Evolutionary conservation across 2,888 invertebrate genomes (phyloP), one percentile per base, ranked within the genome.

Genomic region (Trachelus stipa): DNA sequence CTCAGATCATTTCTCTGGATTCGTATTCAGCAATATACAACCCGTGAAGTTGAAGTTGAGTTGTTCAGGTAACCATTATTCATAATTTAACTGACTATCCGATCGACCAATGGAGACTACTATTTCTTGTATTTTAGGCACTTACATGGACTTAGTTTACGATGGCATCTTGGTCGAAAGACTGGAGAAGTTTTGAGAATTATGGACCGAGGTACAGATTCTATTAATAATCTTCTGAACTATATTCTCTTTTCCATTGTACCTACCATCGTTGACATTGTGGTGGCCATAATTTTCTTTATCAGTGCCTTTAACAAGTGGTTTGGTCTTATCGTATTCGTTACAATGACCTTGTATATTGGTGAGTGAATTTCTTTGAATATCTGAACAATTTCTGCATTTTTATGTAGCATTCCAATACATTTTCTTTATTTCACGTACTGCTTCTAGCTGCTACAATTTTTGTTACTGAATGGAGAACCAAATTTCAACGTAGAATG

Each of bases 181-280:
- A 99, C 99, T 0, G 99, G 99, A 2, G 99, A 99, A 93, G 98
- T 99, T 0, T 92, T 99, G 2, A 93, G 98, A 68, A 96, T 99
- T 0, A 98, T 99, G 97, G 99, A 99, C 92, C 94, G 99, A 81
- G 99, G 99, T 83, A 99, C 99, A 0, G 98, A 97, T 86, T 98
- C 98, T 77, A 98, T 99, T 85, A 98, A 98, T 92, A 98, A 96
- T 91, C 93, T 99, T 12, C 93, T 99, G 1, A 98, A 96, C 87
- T 98, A 96, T 89, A 96, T 99, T 74, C 92, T 99, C 71, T 99
- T 99, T 92, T 97, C 97, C 73, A 99, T 99, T 84, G 90, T 96
- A 0, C 99, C 99, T 0, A 99, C 99, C 0, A 94, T 99, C 79
- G 92, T 97, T 23, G 99, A 99, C 90, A 98, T 99, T 80, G 74